Evolutionary conservation across 2,113 vertebrate species (phyloP).

Genomic region (Ochotona princeps): DNA sequence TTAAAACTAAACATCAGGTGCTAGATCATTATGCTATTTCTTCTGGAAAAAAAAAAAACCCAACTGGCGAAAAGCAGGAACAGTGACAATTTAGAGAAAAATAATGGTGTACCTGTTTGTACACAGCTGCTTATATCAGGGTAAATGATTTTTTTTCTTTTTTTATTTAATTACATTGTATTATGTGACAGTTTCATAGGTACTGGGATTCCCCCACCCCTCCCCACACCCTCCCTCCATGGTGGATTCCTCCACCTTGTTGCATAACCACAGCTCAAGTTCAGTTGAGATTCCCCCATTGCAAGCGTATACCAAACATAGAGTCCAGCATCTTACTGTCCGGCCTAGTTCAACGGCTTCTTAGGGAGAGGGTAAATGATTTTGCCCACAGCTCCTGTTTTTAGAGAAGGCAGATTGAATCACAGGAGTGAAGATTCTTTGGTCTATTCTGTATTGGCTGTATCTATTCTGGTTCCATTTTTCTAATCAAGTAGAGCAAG

Average conservation of each 20-base stretch:
- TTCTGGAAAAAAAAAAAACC: background rate
- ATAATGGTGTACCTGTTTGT: background rate
- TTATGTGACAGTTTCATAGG: too few relatives aligned
- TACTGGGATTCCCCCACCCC: too few relatives aligned
- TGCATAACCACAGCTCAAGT: too few relatives aligned
- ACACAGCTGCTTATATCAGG: background rate
- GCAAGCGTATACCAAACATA: too few relatives aligned
- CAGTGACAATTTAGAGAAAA: conserved; percentile 57
- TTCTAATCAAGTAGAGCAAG: conserved; percentile 22
- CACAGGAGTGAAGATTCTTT: background rate
- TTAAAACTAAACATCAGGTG: background rate
- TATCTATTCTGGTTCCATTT: background rate
- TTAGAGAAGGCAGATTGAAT: conserved; percentile 16
- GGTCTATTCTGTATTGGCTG: background rate
- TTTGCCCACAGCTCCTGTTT: background rate
- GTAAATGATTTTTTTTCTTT: conserved; percentile 17
- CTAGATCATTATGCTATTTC: background rate
- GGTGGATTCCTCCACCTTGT: too few relatives aligned
- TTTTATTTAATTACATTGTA: too few relatives aligned
- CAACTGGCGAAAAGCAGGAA: background rate
- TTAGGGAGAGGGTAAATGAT: conserved; percentile 31
- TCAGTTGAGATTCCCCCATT: too few relatives aligned
- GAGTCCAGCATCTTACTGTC: too few relatives aligned
- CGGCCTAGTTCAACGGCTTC: too few relatives aligned
- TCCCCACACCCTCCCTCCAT: too few relatives aligned